Evolutionary conservation across 2,888 invertebrate genomes (phyloP).

Genomic region (Magallana nippona): DNA sequence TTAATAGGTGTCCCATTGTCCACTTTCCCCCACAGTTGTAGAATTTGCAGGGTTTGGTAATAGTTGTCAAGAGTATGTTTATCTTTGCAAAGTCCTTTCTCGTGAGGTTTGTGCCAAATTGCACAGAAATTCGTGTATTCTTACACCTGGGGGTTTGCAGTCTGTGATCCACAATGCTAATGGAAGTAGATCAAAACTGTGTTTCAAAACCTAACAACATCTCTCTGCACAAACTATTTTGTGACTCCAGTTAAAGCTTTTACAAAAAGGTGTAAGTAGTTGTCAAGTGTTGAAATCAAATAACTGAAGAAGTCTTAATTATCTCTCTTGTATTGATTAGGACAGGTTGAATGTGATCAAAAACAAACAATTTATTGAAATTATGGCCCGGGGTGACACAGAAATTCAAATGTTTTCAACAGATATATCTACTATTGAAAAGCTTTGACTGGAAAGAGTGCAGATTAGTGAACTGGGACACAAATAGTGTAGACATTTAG

Average conservation of each 20-base stretch:
- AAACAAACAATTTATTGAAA: constrained; percentile 27
- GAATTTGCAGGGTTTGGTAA: constrained; percentile 24
- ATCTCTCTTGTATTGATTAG: neutral
- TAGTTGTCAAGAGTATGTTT: constrained; percentile 27
- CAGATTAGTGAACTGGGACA: no score
- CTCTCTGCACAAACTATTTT: neutral
- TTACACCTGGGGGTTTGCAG: constrained; percentile 23
- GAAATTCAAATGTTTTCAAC: constrained; percentile 1
- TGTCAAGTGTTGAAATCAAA: constrained; percentile 27
- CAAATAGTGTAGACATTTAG: no score
- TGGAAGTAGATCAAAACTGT: neutral
- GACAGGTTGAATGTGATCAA: neutral
- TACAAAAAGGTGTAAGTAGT: neutral
- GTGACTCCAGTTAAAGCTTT: constrained; percentile 14
- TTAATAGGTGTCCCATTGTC: constrained; percentile 6
- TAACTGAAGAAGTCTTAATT: constrained; percentile 3
- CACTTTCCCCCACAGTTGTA: neutral
- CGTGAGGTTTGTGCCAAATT: constrained; percentile 24
- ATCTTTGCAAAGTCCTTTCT: neutral
- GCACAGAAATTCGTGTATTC: constrained; percentile 5
- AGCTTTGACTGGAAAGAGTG: no score
- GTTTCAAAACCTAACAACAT: neutral
- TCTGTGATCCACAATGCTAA: constrained; percentile 10
- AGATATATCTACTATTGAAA: no score
- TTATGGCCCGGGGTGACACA: neutral